Evolutionary conservation across 1,140 invertebrate genomes (phyloP).

Genomic region (Drosophila mayri): DNA sequence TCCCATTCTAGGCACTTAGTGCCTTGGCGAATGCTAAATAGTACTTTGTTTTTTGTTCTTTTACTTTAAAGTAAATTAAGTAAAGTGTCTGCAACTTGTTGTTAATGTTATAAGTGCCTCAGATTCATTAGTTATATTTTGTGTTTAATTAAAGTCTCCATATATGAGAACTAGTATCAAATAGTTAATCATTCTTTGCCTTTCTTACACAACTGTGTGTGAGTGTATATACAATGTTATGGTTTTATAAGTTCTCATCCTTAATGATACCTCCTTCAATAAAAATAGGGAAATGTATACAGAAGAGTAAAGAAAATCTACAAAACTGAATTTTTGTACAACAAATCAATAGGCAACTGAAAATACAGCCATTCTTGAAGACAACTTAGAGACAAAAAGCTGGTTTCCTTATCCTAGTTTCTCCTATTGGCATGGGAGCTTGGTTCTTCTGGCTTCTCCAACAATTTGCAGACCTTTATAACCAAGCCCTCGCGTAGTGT

Average conservation of each 20-base stretch:
- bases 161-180: not conserved
- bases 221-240: not conserved
- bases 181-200: conserved; percentile 3
- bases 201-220: conserved; percentile 1
- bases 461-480: conserved; percentile 10
- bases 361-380: not conserved
- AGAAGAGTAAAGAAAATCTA: not conserved
- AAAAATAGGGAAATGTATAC: not conserved
- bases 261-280: too few relatives aligned
- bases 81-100: not conserved
- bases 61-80: not conserved
- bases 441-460: conserved; percentile 1
- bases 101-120: not conserved
- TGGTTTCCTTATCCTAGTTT: not conserved
- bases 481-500: conserved; percentile 4
- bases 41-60: not conserved
- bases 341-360: not conserved
- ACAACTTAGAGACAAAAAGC: not conserved
- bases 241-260: too few relatives aligned
- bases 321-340: not conserved
- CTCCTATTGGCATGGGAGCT: not conserved
- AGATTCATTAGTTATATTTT: not conserved
- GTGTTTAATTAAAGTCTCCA: not conserved
- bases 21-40: conserved; percentile 10
- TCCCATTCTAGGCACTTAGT: conserved; percentile 6